Percentiles rank a stretch among this genome's conserved stretches.
Evolutionary conservation across 2,113 vertebrate species (phyloP).

Genomic region (Antigone vipio): DNA sequence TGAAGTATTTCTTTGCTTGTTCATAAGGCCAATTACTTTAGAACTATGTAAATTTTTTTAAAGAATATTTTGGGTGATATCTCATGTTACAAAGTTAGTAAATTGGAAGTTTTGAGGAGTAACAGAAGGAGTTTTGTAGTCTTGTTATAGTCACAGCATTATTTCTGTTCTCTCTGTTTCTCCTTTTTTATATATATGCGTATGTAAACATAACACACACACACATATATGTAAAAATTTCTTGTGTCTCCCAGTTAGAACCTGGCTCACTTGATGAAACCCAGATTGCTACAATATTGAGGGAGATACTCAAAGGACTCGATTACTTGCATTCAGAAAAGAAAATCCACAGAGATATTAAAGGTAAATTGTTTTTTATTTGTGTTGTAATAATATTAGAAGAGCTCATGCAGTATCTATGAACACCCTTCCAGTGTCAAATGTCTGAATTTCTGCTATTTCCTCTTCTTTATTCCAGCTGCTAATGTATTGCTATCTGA

Average conservation of each 20-base stretch:
- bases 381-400: background rate
- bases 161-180: background rate
- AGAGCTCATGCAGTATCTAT: background rate
- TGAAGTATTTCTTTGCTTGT: background rate
- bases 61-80: background rate
- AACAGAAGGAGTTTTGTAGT: background rate
- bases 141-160: background rate
- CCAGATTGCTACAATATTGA: conserved; percentile 94
- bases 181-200: background rate
- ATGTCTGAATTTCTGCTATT: background rate
- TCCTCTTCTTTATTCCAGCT: conserved; percentile 72
- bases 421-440: background rate
- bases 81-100: background rate
- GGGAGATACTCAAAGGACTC: conserved; percentile 95
- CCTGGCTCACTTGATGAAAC: conserved; percentile 92
- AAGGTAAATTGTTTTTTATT: conserved; percentile 77
- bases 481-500: conserved; percentile 96
- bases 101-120: background rate
- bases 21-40: background rate
- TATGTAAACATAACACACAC: accelerated
- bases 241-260: conserved; percentile 81
- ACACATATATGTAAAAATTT: background rate
- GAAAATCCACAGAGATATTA: conserved; percentile 99
- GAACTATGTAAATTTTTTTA: background rate
- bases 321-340: conserved; percentile 98